Evolutionary conservation across 1,140 invertebrate species (phyloP).

Genomic region (Drosophila pseudoananassae): DNA sequence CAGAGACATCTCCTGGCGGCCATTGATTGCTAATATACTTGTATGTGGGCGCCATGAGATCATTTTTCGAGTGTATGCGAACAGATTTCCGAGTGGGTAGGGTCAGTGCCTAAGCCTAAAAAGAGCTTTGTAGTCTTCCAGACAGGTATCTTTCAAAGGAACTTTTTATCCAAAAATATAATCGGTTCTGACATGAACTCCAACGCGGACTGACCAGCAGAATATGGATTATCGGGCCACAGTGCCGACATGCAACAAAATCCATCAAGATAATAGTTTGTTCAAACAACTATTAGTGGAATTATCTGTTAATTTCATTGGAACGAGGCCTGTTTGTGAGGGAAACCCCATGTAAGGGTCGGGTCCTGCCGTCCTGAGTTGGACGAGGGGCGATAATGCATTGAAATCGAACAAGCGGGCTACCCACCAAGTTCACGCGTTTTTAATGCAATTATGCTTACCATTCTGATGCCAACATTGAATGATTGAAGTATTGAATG

Average conservation of each 20-base stretch:
- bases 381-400: background rate
- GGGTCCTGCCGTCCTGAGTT: conserved; percentile 9
- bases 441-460: conserved; percentile 72
- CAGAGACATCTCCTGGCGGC: conserved; percentile 25
- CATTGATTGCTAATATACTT: background rate
- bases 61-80: conserved; percentile 18
- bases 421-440: conserved; percentile 33
- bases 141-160: background rate
- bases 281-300: conserved; percentile 77
- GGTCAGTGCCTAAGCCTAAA: conserved; percentile 18
- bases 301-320: conserved; percentile 78
- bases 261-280: conserved; percentile 61
- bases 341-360: conserved; percentile 36
- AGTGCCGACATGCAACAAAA: conserved; percentile 71
- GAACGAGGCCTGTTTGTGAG: background rate
- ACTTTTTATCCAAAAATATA: conserved; percentile 12
- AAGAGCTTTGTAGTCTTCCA: background rate
- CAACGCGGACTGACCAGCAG: conserved; percentile 51
- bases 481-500: conserved; percentile 37
- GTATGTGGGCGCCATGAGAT: conserved; percentile 49
- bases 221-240: conserved; percentile 16
- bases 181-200: conserved; percentile 12
- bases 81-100: conserved; percentile 35
- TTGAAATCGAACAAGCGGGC: background rate
- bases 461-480: conserved; percentile 52